phyloP scores from a whole-genome alignment of 2,797 vertebrate genomes.

The Microctenopoma lineatum region DNA sequence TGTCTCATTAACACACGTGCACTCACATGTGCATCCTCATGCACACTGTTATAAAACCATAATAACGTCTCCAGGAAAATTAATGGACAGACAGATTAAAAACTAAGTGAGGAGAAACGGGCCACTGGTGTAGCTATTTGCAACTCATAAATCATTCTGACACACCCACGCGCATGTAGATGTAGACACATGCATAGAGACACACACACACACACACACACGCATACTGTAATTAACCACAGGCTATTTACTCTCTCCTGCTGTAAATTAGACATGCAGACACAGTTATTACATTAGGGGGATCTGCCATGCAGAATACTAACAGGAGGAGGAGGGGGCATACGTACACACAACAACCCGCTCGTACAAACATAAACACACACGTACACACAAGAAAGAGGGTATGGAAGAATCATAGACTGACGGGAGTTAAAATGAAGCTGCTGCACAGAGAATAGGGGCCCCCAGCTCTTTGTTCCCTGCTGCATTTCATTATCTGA shows the following conservation, averaged over 20 bases:
- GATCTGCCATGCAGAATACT: conserved; percentile 86
- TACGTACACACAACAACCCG: conserved; percentile 67
- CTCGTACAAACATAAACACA: conserved; percentile 77
- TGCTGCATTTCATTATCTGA: conserved; percentile 86
- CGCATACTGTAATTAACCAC: conserved; percentile 86
- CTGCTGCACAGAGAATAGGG: conserved; percentile 82
- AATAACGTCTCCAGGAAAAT: conserved; percentile 84
- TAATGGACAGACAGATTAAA: conserved; percentile 89
- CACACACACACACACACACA: conserved; percentile 35
- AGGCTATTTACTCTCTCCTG: conserved; percentile 98
- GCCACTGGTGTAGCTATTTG: conserved; percentile 85
- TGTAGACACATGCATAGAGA: conserved; percentile 70
- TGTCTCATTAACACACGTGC: conserved; percentile 72
- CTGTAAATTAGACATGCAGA: conserved; percentile 96
- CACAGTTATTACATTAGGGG: conserved; percentile 90
- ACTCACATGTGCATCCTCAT: conserved; percentile 73
- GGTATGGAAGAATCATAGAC: conserved; percentile 82
- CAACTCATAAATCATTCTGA: conserved; percentile 86
- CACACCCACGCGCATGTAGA: conserved; percentile 79
- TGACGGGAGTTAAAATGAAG: conserved; percentile 83
- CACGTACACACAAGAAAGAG: conserved; percentile 70
- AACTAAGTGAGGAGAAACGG: conserved; percentile 89
- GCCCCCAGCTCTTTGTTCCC: conserved; percentile 85
- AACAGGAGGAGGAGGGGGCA: conserved; percentile 78
- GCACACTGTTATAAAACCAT: conserved; percentile 83